These are phyloP conservation scores for Callaeas wilsoni DNA, from an alignment of 2,113 vertebrate genomes.

Conservation along the genomic window DNA sequence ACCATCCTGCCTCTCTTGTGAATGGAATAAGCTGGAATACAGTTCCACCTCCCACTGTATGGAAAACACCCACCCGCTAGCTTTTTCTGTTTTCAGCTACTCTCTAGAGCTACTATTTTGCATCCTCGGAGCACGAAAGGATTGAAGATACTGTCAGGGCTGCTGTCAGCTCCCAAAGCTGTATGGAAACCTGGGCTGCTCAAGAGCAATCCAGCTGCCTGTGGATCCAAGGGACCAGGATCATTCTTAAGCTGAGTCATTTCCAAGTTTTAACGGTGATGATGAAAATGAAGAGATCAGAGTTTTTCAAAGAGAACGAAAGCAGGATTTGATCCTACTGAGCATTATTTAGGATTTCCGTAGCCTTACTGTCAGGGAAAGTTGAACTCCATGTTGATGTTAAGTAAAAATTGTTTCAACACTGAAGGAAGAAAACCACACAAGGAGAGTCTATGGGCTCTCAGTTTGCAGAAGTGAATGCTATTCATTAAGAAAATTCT, in stretches of 20 bases:
- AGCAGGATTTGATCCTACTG: neutral
- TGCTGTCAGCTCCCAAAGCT: neutral
- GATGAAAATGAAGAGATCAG: neutral
- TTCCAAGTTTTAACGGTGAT: neutral
- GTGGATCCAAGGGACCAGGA: neutral
- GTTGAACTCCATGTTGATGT: neutral
- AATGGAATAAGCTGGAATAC: neutral
- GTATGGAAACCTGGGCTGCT: neutral
- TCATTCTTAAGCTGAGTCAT: neutral
- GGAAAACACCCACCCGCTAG: neutral
- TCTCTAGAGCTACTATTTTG: neutral
- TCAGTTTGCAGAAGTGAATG: neutral
- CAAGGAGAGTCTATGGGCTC: neutral
- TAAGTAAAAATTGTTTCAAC: neutral
- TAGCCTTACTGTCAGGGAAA: neutral
- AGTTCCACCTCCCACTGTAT: neutral
- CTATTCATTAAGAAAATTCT: neutral
- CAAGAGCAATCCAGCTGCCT: neutral
- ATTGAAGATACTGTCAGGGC: neutral
- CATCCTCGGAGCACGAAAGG: neutral
- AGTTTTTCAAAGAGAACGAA: neutral
- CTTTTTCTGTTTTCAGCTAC: neutral
- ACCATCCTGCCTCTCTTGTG: neutral
- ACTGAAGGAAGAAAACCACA: neutral
- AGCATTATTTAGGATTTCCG: constrained; percentile 14